Conservation (phyloP, 2,888 invertebrate genomes). For the Cantharis rufa region DNA sequence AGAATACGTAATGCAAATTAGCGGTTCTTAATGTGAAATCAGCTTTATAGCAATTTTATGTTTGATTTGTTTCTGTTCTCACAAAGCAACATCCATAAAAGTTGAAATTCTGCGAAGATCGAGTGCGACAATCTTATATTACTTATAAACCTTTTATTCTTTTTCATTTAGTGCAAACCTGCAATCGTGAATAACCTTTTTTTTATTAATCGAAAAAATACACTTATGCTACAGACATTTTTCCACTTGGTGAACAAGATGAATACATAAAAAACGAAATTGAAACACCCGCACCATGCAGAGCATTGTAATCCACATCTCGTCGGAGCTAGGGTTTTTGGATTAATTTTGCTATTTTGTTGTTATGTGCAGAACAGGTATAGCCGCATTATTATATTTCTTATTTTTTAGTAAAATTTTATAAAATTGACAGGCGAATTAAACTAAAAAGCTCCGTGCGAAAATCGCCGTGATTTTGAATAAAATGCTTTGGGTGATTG, state of each 20-base stretch:
- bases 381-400: neutral
- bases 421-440: slow-evolving; percentile 14
- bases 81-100: slow-evolving; percentile 44
- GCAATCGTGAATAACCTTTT: neutral
- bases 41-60: slow-evolving; percentile 43
- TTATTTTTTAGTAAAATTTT: slow-evolving; percentile 4
- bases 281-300: slow-evolving; percentile 7
- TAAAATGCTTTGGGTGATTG: neutral
- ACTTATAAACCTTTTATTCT: slow-evolving; percentile 4
- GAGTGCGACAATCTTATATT: slow-evolving; percentile 4
- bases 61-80: slow-evolving; percentile 48
- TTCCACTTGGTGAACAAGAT: neutral
- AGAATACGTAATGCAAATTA: slow-evolving; percentile 54
- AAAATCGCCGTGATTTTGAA: slow-evolving; percentile 1
- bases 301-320: slow-evolving; percentile 9
- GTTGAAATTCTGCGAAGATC: slow-evolving; percentile 40
- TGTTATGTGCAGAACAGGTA: slow-evolving; percentile 6
- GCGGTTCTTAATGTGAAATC: slow-evolving; percentile 37
- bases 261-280: neutral
- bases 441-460: slow-evolving; percentile 19
- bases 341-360: slow-evolving; percentile 16
- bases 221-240: neutral
- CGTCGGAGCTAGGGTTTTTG: neutral
- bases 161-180: slow-evolving; percentile 6
- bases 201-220: slow-evolving; percentile 1